phyloP scores from a whole-genome alignment of 2,797 vertebrate genomes.

The Sebastolobus altivelis region DNA sequence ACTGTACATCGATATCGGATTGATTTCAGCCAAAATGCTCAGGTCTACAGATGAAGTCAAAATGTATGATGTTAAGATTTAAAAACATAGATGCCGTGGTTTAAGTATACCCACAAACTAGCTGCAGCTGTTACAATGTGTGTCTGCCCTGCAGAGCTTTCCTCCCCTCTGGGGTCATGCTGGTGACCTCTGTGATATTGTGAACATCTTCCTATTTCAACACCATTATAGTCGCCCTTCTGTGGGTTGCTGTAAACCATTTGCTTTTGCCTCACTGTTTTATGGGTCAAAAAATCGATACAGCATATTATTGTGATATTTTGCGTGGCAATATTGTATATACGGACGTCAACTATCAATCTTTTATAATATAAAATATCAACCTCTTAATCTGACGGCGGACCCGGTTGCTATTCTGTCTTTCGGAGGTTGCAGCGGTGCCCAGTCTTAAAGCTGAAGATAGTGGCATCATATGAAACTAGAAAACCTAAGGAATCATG shows the following conservation, averaged over 20 bases:
- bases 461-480: too few relatives aligned
- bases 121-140: conserved; percentile 12
- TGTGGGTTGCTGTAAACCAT: conserved; percentile 31
- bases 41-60: neutral
- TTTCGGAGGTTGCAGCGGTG: rapidly evolving
- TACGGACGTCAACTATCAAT: too few relatives aligned
- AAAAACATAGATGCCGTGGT: neutral
- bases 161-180: conserved; percentile 20
- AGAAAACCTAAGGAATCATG: too few relatives aligned
- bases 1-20: neutral
- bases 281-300: neutral
- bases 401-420: too few relatives aligned
- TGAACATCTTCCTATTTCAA: conserved; percentile 34
- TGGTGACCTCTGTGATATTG: conserved; percentile 41
- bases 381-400: too few relatives aligned
- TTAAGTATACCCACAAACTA: neutral
- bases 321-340: too few relatives aligned
- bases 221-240: conserved; percentile 28
- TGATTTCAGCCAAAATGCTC: neutral
- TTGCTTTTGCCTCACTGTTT: conserved; percentile 31
- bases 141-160: conserved; percentile 26
- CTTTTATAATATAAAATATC: too few relatives aligned
- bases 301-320: too few relatives aligned
- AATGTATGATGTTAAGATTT: conserved; percentile 6
- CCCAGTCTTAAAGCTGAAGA: too few relatives aligned